Percentiles rank a stretch among this genome's conserved stretches.
These are phyloP conservation scores for Zaprionus ghesquierei DNA, from an alignment of 1,140 invertebrate genomes.

Conservation along the genomic window DNA sequence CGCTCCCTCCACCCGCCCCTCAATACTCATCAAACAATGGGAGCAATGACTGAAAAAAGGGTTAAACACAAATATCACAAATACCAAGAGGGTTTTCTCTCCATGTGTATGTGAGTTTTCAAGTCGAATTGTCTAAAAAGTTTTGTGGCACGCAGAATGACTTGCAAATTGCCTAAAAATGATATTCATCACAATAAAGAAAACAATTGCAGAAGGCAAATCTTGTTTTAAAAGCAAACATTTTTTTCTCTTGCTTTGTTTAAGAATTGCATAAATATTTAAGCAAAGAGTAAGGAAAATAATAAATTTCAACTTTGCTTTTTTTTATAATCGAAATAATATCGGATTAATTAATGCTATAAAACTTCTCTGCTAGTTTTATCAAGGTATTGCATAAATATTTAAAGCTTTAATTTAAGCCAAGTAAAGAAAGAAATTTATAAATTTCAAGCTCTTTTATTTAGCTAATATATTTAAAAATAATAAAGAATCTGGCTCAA, in stretches of 20 bases:
- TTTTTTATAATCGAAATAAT: no score
- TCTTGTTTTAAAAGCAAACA: not conserved
- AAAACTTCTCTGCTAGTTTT: no score
- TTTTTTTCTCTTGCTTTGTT: not conserved
- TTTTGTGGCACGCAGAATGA: slow-evolving; percentile 6
- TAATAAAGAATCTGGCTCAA: not conserved
- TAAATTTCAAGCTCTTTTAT: no score
- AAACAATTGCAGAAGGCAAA: not conserved
- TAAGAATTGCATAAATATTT: not conserved
- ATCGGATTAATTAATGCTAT: no score
- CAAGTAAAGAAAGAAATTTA: no score
- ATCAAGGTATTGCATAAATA: no score
- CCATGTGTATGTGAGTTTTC: slow-evolving; percentile 7
- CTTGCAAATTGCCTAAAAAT: slow-evolving; percentile 21
- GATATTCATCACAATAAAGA: slow-evolving; percentile 9
- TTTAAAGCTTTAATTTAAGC: no score
- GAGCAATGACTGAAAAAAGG: slow-evolving; percentile 61
- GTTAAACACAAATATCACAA: slow-evolving; percentile 42
- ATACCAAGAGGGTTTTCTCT: slow-evolving; percentile 16
- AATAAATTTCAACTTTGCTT: no score
- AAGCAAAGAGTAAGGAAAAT: no score
- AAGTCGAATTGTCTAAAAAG: slow-evolving; percentile 4
- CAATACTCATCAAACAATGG: slow-evolving; percentile 55
- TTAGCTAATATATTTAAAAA: no score
- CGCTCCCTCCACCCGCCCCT: not conserved